These are phyloP conservation scores for Ascidia mentula DNA, from an alignment of 23 tunicate species.

Conservation along the genomic window DNA sequence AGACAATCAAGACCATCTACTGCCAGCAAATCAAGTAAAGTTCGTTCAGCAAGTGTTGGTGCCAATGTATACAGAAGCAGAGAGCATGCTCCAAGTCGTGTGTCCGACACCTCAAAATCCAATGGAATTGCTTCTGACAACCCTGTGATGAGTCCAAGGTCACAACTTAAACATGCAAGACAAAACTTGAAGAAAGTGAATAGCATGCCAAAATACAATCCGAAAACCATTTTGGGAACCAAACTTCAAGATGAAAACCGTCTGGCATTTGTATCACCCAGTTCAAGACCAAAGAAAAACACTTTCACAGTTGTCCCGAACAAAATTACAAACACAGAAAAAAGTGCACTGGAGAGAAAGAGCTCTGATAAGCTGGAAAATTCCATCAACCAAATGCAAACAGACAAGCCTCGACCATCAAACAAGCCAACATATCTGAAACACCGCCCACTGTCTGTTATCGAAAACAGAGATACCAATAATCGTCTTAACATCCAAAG, in stretches of 20 bases:
- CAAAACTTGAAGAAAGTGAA: constrained; percentile 78
- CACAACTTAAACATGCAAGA: constrained; percentile 71
- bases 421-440: not conserved
- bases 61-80: constrained; percentile 28
- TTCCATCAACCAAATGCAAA: not conserved
- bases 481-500: not conserved
- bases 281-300: constrained; percentile 9
- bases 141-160: constrained; percentile 70
- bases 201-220: not conserved
- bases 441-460: constrained; percentile 34
- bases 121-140: not conserved
- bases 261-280: not conserved
- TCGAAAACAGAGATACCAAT: constrained; percentile 23
- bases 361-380: not conserved
- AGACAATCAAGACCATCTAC: constrained; percentile 46
- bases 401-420: not conserved
- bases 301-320: constrained; percentile 32
- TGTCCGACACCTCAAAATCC: not conserved
- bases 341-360: not conserved
- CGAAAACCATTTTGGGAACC: not conserved
- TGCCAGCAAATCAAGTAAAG: constrained; percentile 33
- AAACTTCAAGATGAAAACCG: not conserved
- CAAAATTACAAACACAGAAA: not conserved
- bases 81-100: constrained; percentile 8
- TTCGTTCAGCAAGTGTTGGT: constrained; percentile 86